Percentiles rank a stretch among this genome's conserved stretches.
These are phyloP conservation scores for Drosophila melanosoma DNA, from an alignment of 2,888 invertebrate genomes.

Conservation along the genomic window DNA sequence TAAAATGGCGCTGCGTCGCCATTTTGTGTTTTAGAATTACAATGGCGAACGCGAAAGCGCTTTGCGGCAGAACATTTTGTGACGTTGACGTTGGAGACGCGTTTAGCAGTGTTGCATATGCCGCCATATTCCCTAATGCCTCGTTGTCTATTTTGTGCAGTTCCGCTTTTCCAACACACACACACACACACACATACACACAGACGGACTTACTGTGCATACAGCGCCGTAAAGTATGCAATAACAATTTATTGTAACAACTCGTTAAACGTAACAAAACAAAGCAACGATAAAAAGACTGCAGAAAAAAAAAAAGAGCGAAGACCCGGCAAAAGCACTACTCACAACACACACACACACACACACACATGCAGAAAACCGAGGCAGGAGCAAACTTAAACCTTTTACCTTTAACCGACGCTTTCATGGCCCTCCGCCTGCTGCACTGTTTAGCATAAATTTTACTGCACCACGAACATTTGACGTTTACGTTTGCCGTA, in stretches of 20 bases:
- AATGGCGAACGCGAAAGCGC: slow-evolving; percentile 54
- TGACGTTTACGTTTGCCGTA: slow-evolving; percentile 71
- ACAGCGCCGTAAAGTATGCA: slow-evolving; percentile 68
- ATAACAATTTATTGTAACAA: slow-evolving; percentile 80
- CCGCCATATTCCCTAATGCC: slow-evolving; percentile 41
- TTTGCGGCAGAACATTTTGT: slow-evolving; percentile 49
- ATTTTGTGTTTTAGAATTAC: slow-evolving; percentile 68
- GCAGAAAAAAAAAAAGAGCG: not conserved
- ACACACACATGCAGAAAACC: not conserved
- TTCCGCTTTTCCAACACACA: slow-evolving; percentile 42
- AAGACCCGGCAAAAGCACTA: slow-evolving; percentile 5
- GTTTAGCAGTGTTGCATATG: slow-evolving; percentile 44
- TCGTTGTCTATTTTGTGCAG: slow-evolving; percentile 52
- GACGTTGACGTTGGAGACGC: slow-evolving; percentile 52
- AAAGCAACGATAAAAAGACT: slow-evolving; percentile 22
- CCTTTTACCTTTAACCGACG: not conserved
- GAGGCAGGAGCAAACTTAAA: slow-evolving; percentile 26
- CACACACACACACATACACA: slow-evolving; percentile 24
- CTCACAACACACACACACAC: not conserved
- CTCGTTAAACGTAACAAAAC: slow-evolving; percentile 70
- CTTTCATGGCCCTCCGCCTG: slow-evolving; percentile 7
- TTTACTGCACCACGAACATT: slow-evolving; percentile 77
- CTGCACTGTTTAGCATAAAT: slow-evolving; percentile 73
- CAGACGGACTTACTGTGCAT: not conserved
- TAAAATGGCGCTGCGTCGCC: slow-evolving; percentile 56